These are phyloP conservation scores for Mirza zaza DNA, from an alignment of 2,113 vertebrate genomes.

Conservation along the genomic window DNA sequence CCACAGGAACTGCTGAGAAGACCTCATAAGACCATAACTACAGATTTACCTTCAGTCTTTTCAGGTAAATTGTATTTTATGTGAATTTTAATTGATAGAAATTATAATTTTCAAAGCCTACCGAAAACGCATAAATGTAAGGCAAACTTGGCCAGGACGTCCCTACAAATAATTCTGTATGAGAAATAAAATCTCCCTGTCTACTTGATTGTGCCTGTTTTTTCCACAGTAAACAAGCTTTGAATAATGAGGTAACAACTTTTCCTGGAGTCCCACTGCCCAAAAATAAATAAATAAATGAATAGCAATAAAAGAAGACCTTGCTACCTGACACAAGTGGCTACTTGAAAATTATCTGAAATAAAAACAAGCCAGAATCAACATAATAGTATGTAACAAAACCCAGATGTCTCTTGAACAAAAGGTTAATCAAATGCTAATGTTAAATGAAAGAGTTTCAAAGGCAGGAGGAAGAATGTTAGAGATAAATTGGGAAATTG, in stretches of 20 bases:
- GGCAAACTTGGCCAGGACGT: background rate
- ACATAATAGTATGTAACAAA: slow-evolving; percentile 71
- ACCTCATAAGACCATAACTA: background rate
- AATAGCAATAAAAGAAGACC: slow-evolving; percentile 12
- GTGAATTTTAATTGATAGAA: slow-evolving; percentile 26
- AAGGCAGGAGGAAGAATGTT: slow-evolving; percentile 67
- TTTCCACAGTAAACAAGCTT: slow-evolving; percentile 22
- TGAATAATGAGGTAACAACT: background rate
- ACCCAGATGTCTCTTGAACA: slow-evolving; percentile 71
- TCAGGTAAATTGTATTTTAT: background rate
- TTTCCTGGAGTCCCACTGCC: background rate
- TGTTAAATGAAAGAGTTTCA: slow-evolving; percentile 64
- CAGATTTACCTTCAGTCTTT: background rate
- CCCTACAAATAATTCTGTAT: background rate
- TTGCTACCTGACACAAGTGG: slow-evolving; percentile 32
- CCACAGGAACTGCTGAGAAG: background rate
- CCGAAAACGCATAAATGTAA: background rate
- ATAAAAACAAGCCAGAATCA: slow-evolving; percentile 65
- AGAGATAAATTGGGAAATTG: slow-evolving; percentile 64
- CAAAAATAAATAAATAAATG: slow-evolving; percentile 9
- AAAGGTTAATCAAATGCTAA: slow-evolving; percentile 79
- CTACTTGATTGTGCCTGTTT: background rate
- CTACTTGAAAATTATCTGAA: slow-evolving; percentile 62
- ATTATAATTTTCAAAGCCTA: slow-evolving; percentile 32
- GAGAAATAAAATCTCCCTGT: background rate